These are phyloP conservation scores for Columba guinea DNA, from an alignment of 2,797 vertebrate species.

Conservation along the genomic window DNA sequence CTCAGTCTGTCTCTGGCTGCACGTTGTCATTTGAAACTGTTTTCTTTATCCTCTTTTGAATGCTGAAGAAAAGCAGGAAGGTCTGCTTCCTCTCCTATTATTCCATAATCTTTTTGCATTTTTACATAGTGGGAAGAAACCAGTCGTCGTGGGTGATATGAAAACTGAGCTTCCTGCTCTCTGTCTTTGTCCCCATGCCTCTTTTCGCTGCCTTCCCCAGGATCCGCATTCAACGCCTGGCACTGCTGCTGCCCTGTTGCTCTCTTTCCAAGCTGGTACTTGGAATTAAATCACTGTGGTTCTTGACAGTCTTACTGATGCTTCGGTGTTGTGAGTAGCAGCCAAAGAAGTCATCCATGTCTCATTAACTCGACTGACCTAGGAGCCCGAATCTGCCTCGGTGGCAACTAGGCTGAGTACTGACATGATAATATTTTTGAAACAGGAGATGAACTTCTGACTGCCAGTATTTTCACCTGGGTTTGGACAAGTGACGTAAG, in stretches of 20 bases:
- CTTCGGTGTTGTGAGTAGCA: neutral
- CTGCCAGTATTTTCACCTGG: neutral
- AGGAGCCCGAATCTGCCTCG: neutral
- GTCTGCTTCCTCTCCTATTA: conserved; percentile 22
- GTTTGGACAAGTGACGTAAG: neutral
- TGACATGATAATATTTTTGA: neutral
- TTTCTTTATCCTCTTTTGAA: neutral
- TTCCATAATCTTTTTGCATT: neutral
- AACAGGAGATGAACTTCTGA: neutral
- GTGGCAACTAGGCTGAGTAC: neutral
- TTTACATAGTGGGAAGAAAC: neutral
- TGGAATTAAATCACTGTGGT: neutral
- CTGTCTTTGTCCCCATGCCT: neutral
- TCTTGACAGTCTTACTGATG: neutral
- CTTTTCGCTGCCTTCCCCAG: neutral
- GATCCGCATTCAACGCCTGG: neutral
- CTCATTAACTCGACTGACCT: neutral
- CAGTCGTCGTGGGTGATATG: neutral
- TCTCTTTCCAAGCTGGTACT: neutral
- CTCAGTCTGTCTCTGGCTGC: neutral
- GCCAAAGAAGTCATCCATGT: neutral
- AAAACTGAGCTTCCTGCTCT: conserved; percentile 24
- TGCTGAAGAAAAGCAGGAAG: conserved; percentile 36
- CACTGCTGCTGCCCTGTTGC: neutral
- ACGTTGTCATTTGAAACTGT: neutral